These are phyloP conservation scores for Aythya baeri DNA, from an alignment of 2,113 vertebrate genomes.

Conservation along the genomic window DNA sequence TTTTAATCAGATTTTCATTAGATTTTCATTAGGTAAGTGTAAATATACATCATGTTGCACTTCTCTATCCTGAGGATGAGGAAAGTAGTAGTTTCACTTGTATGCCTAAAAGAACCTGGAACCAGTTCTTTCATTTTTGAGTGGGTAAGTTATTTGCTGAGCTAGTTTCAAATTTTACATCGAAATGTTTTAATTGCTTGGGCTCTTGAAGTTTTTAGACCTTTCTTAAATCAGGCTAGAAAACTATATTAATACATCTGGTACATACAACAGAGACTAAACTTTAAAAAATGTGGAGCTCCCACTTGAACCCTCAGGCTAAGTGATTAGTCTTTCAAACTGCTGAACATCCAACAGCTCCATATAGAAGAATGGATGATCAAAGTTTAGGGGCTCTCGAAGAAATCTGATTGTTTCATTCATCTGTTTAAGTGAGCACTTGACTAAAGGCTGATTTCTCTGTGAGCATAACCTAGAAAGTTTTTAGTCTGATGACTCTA, in stretches of 20 bases:
- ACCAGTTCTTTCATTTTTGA: not conserved
- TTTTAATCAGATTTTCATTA: slow-evolving; percentile 1
- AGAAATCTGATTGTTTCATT: not conserved
- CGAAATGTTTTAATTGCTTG: not conserved
- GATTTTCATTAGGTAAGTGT: not conserved
- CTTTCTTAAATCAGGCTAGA: not conserved
- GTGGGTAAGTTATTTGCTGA: not conserved
- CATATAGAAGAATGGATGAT: not conserved
- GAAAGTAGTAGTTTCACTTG: not conserved
- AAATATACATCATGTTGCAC: not conserved
- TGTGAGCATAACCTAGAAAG: not conserved
- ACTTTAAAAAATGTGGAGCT: not conserved
- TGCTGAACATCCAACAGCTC: not conserved
- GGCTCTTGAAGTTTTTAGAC: not conserved
- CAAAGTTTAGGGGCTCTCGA: not conserved
- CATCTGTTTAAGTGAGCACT: not conserved
- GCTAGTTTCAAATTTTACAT: not conserved
- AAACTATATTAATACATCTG: not conserved
- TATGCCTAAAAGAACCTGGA: not conserved
- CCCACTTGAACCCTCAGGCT: not conserved
- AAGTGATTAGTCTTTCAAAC: not conserved
- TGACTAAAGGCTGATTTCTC: not conserved
- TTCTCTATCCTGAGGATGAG: not conserved
- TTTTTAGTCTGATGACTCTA: not conserved
- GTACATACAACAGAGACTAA: not conserved